Evolutionary conservation across 1,140 invertebrate genomes (phyloP).

Genomic region (Odontomachus brunneus): DNA sequence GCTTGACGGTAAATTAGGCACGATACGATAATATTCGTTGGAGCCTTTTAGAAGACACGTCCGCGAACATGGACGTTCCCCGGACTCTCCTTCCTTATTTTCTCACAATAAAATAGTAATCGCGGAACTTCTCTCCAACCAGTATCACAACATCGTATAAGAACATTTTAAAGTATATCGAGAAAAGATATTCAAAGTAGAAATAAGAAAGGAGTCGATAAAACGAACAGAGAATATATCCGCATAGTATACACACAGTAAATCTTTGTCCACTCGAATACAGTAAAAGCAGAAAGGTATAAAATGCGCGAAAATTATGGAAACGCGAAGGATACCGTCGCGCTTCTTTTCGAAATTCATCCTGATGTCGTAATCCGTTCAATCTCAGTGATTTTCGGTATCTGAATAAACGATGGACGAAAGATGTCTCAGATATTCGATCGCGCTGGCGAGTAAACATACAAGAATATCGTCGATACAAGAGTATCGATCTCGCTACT

Average conservation of each 20-base stretch:
- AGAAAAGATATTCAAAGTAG: background rate
- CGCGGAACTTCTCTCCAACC: background rate
- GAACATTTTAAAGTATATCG: background rate
- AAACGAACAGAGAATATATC: too few species aligned
- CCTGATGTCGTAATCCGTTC: background rate
- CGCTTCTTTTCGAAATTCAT: background rate
- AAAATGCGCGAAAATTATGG: too few species aligned
- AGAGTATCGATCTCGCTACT: slow-evolving; percentile 28
- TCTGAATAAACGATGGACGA: background rate
- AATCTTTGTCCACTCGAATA: too few species aligned
- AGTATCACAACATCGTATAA: background rate
- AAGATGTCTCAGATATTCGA: background rate
- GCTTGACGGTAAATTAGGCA: background rate
- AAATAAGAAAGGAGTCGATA: too few species aligned
- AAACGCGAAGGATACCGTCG: background rate
- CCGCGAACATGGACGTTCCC: background rate
- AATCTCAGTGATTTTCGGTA: background rate
- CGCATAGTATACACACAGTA: too few species aligned
- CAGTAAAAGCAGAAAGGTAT: too few species aligned
- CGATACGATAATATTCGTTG: background rate
- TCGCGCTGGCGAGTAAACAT: background rate
- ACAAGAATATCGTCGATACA: background rate
- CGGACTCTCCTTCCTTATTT: background rate
- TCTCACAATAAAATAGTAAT: background rate
- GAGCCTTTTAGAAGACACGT: background rate